phyloP scores from a whole-genome alignment of 1,140 invertebrate species.

The Globodera ellingtonae region DNA sequence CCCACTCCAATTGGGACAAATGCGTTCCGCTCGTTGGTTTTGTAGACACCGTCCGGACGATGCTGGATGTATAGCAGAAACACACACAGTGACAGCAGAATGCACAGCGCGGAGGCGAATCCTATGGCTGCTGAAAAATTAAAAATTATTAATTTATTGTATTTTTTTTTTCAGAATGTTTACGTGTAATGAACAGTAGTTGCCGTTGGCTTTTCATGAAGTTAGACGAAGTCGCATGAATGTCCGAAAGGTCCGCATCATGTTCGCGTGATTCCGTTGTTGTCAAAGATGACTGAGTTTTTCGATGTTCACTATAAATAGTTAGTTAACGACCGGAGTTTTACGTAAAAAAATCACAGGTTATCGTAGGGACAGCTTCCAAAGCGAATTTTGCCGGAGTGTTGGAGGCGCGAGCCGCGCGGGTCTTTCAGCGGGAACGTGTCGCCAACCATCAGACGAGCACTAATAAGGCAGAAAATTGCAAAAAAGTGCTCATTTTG shows the following conservation, averaged over 20 bases:
- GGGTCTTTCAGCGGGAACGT: constrained; percentile 53
- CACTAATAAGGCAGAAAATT: constrained; percentile 40
- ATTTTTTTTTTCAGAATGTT: constrained; percentile 12
- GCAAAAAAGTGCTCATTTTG: not conserved
- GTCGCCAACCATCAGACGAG: constrained; percentile 50
- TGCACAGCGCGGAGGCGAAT: constrained; percentile 39
- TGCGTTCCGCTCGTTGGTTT: constrained; percentile 45
- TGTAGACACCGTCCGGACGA: constrained; percentile 53
- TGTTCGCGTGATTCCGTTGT: constrained; percentile 30
- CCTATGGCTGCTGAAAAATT: constrained; percentile 50
- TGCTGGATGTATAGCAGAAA: constrained; percentile 48
- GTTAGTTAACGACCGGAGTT: not conserved
- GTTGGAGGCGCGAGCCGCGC: constrained; percentile 34
- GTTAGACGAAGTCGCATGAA: constrained; percentile 43
- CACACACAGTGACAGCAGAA: constrained; percentile 42
- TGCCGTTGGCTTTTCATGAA: constrained; percentile 49
- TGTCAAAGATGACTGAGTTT: not conserved
- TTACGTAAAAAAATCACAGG: constrained; percentile 23
- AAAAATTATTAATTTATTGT: not conserved
- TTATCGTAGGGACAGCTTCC: constrained; percentile 53
- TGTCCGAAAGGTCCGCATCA: constrained; percentile 32
- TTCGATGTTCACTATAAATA: constrained; percentile 29
- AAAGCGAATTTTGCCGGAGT: constrained; percentile 48
- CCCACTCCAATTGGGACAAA: not conserved
- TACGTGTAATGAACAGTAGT: constrained; percentile 50